phyloP scores from a whole-genome alignment of 2,113 vertebrate species.

The Phalacrocorax aristotelis region DNA sequence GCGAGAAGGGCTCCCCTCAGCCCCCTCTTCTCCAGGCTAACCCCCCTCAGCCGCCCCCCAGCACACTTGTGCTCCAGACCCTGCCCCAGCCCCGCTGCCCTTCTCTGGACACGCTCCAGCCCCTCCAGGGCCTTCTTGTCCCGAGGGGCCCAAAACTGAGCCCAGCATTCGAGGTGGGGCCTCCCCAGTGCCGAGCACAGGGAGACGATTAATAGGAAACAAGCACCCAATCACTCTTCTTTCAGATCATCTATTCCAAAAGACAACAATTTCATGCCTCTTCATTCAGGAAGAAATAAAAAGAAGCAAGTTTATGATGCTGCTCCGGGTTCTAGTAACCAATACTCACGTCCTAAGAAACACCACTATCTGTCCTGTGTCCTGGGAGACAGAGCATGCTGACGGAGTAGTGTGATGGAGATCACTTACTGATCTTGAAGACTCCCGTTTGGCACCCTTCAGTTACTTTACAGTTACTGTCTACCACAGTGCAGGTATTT shows the following conservation, averaged over 20 bases:
- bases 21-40: too few relatives aligned
- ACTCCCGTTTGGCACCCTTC: neutral
- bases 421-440: too few relatives aligned
- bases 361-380: accelerated
- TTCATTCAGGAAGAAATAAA: neutral
- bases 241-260: neutral
- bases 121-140: too few relatives aligned
- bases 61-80: too few relatives aligned
- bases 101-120: too few relatives aligned
- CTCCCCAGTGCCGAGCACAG: too few relatives aligned
- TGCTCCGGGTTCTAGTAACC: neutral
- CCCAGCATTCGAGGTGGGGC: too few relatives aligned
- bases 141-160: too few relatives aligned
- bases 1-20: too few relatives aligned
- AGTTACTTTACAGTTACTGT: neutral
- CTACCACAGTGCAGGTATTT: neutral
- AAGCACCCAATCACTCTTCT: neutral
- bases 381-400: neutral
- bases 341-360: neutral
- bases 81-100: too few relatives aligned
- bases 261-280: neutral
- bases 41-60: too few relatives aligned
- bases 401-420: neutral
- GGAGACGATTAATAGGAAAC: too few relatives aligned
- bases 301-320: neutral